A percentile compares a stretch with the other conserved stretches of the same genome.
phyloP scores from a whole-genome alignment of 2,113 vertebrate genomes.

The Clarias magur region DNA sequence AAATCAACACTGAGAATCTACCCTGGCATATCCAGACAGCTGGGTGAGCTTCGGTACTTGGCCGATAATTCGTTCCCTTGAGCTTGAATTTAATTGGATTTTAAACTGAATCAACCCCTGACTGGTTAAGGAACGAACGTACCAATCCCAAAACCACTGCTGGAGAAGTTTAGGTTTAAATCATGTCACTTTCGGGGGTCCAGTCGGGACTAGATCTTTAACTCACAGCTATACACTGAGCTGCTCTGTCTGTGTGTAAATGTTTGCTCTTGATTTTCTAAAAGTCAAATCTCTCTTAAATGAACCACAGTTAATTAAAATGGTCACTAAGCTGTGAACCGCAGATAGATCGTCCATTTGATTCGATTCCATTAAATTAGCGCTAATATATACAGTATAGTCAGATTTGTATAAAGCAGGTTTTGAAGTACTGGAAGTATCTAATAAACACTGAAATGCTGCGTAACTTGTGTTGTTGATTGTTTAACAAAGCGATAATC shows the following conservation, averaged over 20 bases:
- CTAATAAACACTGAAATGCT: too few relatives aligned
- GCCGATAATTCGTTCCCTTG: neutral
- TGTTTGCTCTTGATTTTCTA: neutral
- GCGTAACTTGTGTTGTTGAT: too few relatives aligned
- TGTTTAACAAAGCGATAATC: too few relatives aligned
- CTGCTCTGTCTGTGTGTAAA: neutral
- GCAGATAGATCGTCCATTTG: too few relatives aligned
- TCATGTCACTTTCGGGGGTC: neutral
- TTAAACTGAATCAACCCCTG: neutral
- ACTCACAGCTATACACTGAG: neutral
- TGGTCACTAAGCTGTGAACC: too few relatives aligned
- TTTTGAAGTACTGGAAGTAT: too few relatives aligned
- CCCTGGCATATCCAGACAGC: neutral
- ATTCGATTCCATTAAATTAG: too few relatives aligned
- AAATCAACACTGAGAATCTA: neutral
- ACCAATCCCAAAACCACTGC: neutral
- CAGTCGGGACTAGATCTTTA: neutral
- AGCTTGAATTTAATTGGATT: neutral
- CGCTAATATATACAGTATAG: too few relatives aligned
- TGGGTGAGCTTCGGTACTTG: neutral
- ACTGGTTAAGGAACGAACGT: neutral
- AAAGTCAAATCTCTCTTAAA: neutral
- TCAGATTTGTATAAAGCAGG: too few relatives aligned
- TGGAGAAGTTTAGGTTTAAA: neutral
- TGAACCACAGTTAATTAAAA: neutral